These are phyloP conservation scores for Catharus minimus DNA, from an alignment of 2,113 vertebrate genomes.

Conservation along the genomic window DNA sequence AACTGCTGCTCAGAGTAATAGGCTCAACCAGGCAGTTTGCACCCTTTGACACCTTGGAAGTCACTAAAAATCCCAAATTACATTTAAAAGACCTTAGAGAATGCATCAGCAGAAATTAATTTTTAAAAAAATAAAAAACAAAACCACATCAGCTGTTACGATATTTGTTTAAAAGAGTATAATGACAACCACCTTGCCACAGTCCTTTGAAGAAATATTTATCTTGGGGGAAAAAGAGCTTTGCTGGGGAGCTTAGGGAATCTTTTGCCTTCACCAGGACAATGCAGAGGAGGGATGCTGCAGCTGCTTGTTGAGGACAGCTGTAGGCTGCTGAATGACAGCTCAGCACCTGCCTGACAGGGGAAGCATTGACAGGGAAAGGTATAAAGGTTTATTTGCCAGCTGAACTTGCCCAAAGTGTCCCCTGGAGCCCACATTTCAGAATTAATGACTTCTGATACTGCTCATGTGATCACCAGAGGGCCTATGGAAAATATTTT, in stretches of 20 bases:
- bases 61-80: background rate
- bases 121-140: background rate
- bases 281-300: background rate
- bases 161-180: background rate
- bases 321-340: background rate
- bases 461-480: background rate
- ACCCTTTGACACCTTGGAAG: background rate
- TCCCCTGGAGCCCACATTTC: background rate
- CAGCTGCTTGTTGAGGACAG: background rate
- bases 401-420: background rate
- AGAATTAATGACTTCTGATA: constrained; percentile 1
- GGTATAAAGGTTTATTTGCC: background rate
- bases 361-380: background rate
- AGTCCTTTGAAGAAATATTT: background rate
- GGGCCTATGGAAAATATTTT: background rate
- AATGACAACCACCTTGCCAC: background rate
- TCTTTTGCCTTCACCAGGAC: background rate
- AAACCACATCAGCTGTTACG: background rate
- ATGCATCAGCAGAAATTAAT: background rate
- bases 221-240: fast-evolving
- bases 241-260: background rate
- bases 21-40: background rate
- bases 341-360: background rate
- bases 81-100: background rate
- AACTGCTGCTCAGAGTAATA: background rate